Base-by-base conservation (phyloP, 1,140 invertebrate genomes). In the Drosophila novamexicana region DNA sequence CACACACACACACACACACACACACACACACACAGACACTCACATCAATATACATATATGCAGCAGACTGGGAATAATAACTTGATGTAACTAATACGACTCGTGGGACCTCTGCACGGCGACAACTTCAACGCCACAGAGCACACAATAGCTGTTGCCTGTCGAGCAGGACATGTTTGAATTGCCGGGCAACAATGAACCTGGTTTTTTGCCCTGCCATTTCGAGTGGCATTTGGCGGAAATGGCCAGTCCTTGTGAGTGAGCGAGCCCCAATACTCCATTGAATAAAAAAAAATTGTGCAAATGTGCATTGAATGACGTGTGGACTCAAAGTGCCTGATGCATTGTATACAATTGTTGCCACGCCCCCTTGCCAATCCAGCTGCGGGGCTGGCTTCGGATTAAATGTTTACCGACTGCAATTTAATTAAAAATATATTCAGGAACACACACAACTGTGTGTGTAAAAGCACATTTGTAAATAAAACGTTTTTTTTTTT, bases 21-120 rank as follows among this genome's bases (percentile, higher is more conserved):
- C 34, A 47, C 49, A 58, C 44, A 42, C 10, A 49, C 44, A 32
- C 29, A 45, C 64, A 44, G 49, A 77, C 49, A 63, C 12, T 10
- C 14, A 45, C 42, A 45, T 45, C 42, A 39, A 37, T 10, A 42
- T n/a, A 14, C 7, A 45, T 50, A 54, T 10, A 18, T 22, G 7
- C 40, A 49, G 22, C 65, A 45, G 61, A 29, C 68, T 52, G 54
- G 36, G 67, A 47, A 71, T 64, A 75, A 75, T 70, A 64, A 64
- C 32, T 59, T 45, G 61, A 86, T 88, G 75, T 75, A 77, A 82
- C 83, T 82, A 82, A 82, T 88, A 83, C 73, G 73, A 80, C 83
- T 80, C 83, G 64, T 80, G 83, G 77, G 77, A 85, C 82, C 14
- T 44, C 16, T 32, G 65, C 73, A 69, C 29, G 40, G 36, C 56